Base-by-base conservation (phyloP, 1,140 invertebrate genomes). In the Conopomorpha cramerella region DNA sequence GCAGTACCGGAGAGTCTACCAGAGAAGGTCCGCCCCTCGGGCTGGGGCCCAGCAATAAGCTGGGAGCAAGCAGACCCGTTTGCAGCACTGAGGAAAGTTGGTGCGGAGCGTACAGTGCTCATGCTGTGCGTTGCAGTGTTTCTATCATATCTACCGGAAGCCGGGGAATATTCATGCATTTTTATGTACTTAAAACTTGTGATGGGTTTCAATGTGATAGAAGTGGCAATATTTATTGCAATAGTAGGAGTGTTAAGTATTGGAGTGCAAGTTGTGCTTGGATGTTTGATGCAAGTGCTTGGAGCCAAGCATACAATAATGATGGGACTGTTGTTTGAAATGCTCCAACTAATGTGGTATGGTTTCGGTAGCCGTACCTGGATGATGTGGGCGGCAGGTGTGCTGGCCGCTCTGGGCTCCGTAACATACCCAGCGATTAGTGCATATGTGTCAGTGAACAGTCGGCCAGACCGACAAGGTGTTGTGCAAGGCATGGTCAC, bases 371-470 rank as follows among this genome's bases (percentile, higher is more conserved):
- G 79, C 51, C 72, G 81, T 38, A 81, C 79, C 26, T 83, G 81
- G 93, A 97, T 99, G 89, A 98, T 99, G 92, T 99, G 97, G 97
- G 90, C 90, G 19, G 96, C 96, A 31, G 97, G 97, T 35, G 84
- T 96, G 43, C 81, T 99, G 38, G 96, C 97, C 26, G 93, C 96
- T 8, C 83, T 99, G 37, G 96, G 93, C 45, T 92, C 90, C 41
- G 89, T 99, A 46, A 96, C 96, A 1, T 99, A 99, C 81, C 97
- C 98, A 31, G 95, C 96, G n/a, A 99, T 99, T 55, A 97, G 94
- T 77, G 92, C 97, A 19, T 99, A 97, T 80, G 95, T 99, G 23
- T 98, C 95, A 8, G 93, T 95, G 49, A 95, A 98, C 78, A 95
- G 96, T 36, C 89, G 95, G 63, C 87, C 91, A 18, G 97, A 99